Percentiles rank a stretch among this genome's conserved stretches.
Evolutionary conservation across 1,140 invertebrate genomes (phyloP).

Genomic region (Antheraea mylitta): DNA sequence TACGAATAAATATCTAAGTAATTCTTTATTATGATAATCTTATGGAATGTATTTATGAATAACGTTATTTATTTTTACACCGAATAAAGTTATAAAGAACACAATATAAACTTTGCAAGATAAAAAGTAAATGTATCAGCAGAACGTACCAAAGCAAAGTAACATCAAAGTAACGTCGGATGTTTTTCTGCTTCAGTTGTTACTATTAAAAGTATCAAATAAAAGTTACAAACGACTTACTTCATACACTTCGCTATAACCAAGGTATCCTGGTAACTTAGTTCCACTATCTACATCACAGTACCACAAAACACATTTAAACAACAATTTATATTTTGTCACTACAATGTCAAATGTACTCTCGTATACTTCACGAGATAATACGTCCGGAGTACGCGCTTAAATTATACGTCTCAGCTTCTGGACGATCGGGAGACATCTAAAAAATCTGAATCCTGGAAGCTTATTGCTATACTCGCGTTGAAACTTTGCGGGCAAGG

Average conservation of each 20-base stretch:
- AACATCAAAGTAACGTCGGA: background rate
- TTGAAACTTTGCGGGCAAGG: conserved; percentile 41
- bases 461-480: conserved; percentile 66
- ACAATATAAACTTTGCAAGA: background rate
- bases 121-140: background rate
- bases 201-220: conserved; percentile 4
- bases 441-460: conserved; percentile 72
- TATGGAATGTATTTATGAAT: too few species aligned
- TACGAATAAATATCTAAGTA: too few species aligned
- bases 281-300: background rate
- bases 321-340: background rate
- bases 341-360: conserved; percentile 3
- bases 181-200: background rate
- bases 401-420: conserved; percentile 50
- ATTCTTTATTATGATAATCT: too few species aligned
- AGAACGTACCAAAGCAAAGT: background rate
- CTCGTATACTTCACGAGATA: conserved; percentile 26
- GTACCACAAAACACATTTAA: conserved; percentile 2
- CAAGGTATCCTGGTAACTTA: background rate
- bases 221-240: conserved; percentile 10
- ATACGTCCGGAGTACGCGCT: conserved; percentile 28
- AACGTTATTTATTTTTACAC: too few species aligned
- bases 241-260: background rate
- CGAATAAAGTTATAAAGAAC: background rate
- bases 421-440: conserved; percentile 56